Conservation (phyloP, 2,888 invertebrate genomes). For the Metellina segmentata region DNA sequence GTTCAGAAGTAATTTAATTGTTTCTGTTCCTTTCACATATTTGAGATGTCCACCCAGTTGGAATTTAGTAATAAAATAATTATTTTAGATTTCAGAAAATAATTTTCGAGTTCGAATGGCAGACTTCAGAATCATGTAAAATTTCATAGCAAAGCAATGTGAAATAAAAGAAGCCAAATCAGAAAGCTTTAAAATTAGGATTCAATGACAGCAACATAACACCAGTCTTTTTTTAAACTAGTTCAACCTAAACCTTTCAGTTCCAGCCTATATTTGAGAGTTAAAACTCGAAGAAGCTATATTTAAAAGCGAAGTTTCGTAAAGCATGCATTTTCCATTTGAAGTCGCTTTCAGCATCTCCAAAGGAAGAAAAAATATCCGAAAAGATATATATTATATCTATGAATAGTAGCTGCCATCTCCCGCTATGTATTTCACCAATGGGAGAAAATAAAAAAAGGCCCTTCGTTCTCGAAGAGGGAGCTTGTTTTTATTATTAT, state of each 20-base stretch:
- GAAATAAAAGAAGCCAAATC: too few relatives aligned
- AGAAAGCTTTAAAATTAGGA: too few relatives aligned
- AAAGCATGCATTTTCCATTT: conserved; percentile 52
- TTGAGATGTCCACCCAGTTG: too few relatives aligned
- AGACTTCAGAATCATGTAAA: too few relatives aligned
- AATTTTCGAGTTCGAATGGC: too few relatives aligned
- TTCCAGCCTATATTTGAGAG: not conserved
- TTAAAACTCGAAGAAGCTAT: not conserved
- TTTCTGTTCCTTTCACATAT: too few relatives aligned
- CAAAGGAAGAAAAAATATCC: conserved; percentile 13
- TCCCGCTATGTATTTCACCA: not conserved
- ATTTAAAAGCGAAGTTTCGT: not conserved
- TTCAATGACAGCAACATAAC: too few relatives aligned
- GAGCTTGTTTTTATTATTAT: conserved; percentile 33
- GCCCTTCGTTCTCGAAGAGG: not conserved
- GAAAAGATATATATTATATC: conserved; percentile 25
- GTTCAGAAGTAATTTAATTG: too few relatives aligned
- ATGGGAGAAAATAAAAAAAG: not conserved
- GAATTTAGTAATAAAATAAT: too few relatives aligned
- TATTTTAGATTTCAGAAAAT: too few relatives aligned
- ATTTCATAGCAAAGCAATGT: too few relatives aligned
- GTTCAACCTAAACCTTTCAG: not conserved
- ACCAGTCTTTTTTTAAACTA: too few relatives aligned
- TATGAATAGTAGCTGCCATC: conserved; percentile 22
- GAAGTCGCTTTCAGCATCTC: conserved; percentile 11